These are phyloP conservation scores for Platysternon megacephalum DNA, from an alignment of 2,113 vertebrate genomes.

Conservation along the genomic window DNA sequence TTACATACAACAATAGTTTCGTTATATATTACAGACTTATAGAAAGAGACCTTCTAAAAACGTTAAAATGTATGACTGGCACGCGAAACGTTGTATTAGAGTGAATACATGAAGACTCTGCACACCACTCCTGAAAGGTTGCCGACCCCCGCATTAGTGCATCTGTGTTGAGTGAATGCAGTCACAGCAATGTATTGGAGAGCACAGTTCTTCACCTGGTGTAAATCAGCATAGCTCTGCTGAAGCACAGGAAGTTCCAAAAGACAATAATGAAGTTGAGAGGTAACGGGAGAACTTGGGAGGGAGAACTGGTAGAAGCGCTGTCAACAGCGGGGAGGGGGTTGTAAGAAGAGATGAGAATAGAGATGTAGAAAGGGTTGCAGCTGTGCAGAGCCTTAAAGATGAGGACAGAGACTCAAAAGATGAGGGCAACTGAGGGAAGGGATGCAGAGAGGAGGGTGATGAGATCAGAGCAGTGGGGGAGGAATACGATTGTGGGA, in stretches of 20 bases:
- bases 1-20: no score
- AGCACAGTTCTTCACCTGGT: not conserved
- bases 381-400: not conserved
- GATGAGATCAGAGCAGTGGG: not conserved
- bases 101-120: no score
- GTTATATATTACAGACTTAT: no score
- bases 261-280: not conserved
- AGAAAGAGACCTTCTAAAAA: no score
- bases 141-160: not conserved
- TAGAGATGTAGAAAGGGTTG: not conserved
- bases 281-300: not conserved
- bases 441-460: not conserved
- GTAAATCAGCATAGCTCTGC: not conserved
- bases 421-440: not conserved
- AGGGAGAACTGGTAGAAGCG: not conserved
- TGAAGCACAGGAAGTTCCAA: not conserved
- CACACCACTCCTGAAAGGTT: no score
- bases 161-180: not conserved
- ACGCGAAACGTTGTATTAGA: no score
- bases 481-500: not conserved
- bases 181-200: not conserved
- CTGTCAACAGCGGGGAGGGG: not conserved
- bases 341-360: not conserved
- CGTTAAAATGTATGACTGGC: no score
- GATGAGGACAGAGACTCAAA: not conserved